Base-by-base conservation (phyloP, 2,888 invertebrate genomes). In the Brachypterus glaber region DNA sequence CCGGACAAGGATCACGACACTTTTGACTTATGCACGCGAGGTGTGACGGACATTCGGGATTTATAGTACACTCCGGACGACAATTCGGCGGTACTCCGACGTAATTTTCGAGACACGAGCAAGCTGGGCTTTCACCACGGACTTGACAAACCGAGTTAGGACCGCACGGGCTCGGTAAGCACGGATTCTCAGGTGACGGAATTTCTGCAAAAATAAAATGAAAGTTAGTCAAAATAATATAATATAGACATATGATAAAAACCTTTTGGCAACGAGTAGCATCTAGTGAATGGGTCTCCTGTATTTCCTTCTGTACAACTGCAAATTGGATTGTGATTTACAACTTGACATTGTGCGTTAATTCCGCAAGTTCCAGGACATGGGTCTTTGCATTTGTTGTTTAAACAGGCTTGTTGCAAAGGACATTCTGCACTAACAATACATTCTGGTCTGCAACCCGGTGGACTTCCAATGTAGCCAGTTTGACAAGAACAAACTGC, bases 301-400 rank as follows among this genome's bases (percentile, higher is more conserved):
- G 75, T 77, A 47, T 73, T 77, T 30, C 77, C 76, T 34, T 68
- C 64, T 3, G 76, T 71, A 57, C 88, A 88, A 37, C 77, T 78
- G 58, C 88, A 88, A 54, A 82, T 80, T 1, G 86, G 83, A 60
- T 78, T 81, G 58, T 87, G 87, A 58, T 82, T 83, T 8, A 83
- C 73, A n/a, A 83, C 80, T 54, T 76, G 74, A 60, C 87, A 88
- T 37, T 72, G 64, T n/a, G 87, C 80, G 52, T 72, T 72, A 5
- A 78, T 62, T 16, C 86, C 87, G 62, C 87, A 88, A 8, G 81
- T 75, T 44, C 85, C 87, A 27, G 74, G 76, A 53, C 84, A 88
- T n/a, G 88, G 87, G 63, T 88, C 77, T 33, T 75, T 64, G 57
- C 89, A 90, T 64, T 81, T 82, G 51, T 82, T 81, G 58, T 81